Base-by-base conservation (phyloP, 1,140 invertebrate genomes). In the Euwallacea similis region DNA sequence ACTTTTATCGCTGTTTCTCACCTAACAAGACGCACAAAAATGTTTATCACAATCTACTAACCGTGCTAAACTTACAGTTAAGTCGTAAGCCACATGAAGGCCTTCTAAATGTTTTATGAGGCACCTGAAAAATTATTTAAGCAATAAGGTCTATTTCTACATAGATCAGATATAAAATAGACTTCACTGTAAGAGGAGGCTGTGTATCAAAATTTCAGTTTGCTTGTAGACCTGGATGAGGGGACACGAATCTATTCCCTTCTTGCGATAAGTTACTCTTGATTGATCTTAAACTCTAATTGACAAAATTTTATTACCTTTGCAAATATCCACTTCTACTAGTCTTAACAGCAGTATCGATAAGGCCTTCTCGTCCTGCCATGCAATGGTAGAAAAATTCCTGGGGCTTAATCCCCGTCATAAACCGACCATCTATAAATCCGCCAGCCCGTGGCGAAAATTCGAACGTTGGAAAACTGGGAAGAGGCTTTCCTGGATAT, bases 351-450 rank as follows among this genome's bases (percentile, higher is more conserved):
- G 91, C 91, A 7, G 91, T 93, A 88, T 94, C 91, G 77, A 93
- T 92, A 1, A 94, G 84, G 84, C 91, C 91, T 79, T 99, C 98
- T 83, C 98, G 88, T 72, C 98, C 98, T 62, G 98, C 98, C 97
- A 99, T 99, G 81, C 97, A 99, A 87, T 99, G 97, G 83, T 98
- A 99, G 83, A 98, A 99, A 79, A 98, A 98, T 80, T 99, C 97
- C 83, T 98, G 96, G 0, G 97, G 96, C 78, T 94, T 89, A 73
- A 99, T 96, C 64, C 98, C 98, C 0, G 97, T 99, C 87, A 99
- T 91, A 78, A 99, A 99, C 42, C 98, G 86, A 3, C 95, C 93
- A 76, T 93, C 92, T 46, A 99, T 94, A 80, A 98, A 99, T 11
- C 98, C 98, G 50, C 98, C 97, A 41, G 97, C 94, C 79, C 94